Conservation (phyloP, 2,888 invertebrate genomes). For the Tanypteryx hageni region DNA sequence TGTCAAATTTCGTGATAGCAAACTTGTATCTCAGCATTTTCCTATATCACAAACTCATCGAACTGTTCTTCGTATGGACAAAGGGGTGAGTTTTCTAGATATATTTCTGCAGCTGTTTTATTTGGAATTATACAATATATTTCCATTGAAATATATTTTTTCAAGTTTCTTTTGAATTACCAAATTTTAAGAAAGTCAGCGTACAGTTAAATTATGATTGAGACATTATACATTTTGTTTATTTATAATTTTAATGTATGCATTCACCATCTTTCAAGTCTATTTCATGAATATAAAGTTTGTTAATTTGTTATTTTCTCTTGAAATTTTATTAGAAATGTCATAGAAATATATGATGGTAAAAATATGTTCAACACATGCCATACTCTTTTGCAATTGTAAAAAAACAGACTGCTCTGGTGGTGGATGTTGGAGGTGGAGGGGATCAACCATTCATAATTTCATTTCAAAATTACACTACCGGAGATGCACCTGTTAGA, state of each 20-base stretch:
- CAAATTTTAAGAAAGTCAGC: too few species aligned
- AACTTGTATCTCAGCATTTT: slow-evolving; percentile 86
- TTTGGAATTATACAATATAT: too few species aligned
- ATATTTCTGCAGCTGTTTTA: too few species aligned
- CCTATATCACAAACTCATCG: slow-evolving; percentile 83
- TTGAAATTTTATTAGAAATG: not conserved
- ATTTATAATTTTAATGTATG: too few species aligned
- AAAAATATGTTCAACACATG: not conserved
- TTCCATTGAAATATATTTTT: too few species aligned
- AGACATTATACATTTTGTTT: too few species aligned
- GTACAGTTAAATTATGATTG: too few species aligned
- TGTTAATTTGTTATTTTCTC: not conserved
- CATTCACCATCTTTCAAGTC: too few species aligned
- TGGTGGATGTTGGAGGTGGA: slow-evolving; percentile 85
- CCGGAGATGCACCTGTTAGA: slow-evolving; percentile 89
- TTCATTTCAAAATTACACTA: slow-evolving; percentile 84
- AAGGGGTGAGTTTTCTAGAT: slow-evolving; percentile 80
- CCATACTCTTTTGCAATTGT: slow-evolving; percentile 62
- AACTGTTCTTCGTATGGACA: slow-evolving; percentile 89
- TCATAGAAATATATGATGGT: not conserved
- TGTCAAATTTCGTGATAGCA: slow-evolving; percentile 86
- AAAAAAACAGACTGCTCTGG: slow-evolving; percentile 81
- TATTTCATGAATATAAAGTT: too few species aligned
- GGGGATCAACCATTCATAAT: slow-evolving; percentile 85
- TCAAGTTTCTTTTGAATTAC: too few species aligned